These are phyloP conservation scores for Ophion costatus DNA, from an alignment of 2,888 invertebrate genomes.

Conservation along the genomic window DNA sequence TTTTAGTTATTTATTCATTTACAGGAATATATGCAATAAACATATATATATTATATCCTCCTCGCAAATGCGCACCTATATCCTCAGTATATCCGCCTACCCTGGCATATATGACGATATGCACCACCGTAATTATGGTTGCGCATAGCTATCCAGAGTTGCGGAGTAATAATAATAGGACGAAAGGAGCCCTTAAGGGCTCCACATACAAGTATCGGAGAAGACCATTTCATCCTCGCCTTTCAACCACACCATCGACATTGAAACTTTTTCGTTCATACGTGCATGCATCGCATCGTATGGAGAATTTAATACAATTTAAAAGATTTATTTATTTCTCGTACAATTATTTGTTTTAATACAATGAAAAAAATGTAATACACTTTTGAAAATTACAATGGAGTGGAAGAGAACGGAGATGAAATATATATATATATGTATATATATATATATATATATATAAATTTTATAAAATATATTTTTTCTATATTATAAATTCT, in stretches of 20 bases:
- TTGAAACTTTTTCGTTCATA: not conserved
- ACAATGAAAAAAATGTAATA: not conserved
- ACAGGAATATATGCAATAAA: not conserved
- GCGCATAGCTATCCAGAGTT: too few relatives aligned
- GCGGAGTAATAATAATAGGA: slow-evolving; percentile 25
- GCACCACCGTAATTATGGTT: too few relatives aligned
- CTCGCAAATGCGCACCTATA: too few relatives aligned
- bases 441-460: too few relatives aligned
- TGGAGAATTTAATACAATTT: too few relatives aligned
- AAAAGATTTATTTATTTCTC: too few relatives aligned
- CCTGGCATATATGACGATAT: too few relatives aligned
- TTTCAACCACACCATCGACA: not conserved
- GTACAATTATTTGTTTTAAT: too few relatives aligned
- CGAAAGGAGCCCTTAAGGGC: not conserved
- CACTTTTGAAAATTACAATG: not conserved
- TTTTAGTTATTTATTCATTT: not conserved
- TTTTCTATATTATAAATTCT: too few relatives aligned
- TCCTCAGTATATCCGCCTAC: too few relatives aligned
- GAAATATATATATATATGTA: not conserved
- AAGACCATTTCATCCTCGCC: not conserved
- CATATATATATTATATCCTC: too few relatives aligned
- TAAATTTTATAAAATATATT: too few relatives aligned
- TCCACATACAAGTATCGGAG: not conserved
- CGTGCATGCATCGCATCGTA: not conserved
- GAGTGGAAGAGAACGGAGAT: not conserved